phyloP scores from a whole-genome alignment of 2,797 vertebrate genomes.

The Chiloscyllium punctatum region DNA sequence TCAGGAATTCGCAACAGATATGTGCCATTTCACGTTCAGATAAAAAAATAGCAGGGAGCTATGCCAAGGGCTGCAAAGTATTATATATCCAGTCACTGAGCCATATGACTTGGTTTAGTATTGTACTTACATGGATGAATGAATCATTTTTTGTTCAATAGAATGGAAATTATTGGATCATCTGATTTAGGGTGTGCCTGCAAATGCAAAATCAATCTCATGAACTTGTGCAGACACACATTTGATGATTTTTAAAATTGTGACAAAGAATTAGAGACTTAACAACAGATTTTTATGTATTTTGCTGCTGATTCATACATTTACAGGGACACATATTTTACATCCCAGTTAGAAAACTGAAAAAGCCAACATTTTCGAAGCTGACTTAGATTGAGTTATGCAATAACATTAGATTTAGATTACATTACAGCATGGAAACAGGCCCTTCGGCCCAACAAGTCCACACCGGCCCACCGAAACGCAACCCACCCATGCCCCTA shows the following conservation, averaged over 20 bases:
- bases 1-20: neutral
- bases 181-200: conserved; percentile 2
- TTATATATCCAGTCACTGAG: neutral
- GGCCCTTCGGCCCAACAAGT: no score
- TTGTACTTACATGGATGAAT: conserved; percentile 5
- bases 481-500: no score
- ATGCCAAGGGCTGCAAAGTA: neutral
- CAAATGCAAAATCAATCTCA: neutral
- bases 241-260: neutral
- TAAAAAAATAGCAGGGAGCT: neutral
- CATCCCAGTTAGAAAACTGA: neutral
- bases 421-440: no score
- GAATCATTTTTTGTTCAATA: conserved; percentile 25
- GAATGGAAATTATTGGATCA: conserved; percentile 26
- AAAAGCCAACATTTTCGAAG: neutral
- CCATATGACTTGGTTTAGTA: neutral
- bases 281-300: neutral
- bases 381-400: neutral
- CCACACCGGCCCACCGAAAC: no score
- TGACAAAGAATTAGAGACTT: neutral
- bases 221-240: neutral
- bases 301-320: neutral
- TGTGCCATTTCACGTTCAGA: neutral
- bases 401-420: neutral
- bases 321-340: neutral